A percentile compares a stretch with the other conserved stretches of the same genome.
Evolutionary conservation across 2,113 vertebrate genomes (phyloP).

Genomic region (Odontophorus gujanensis): DNA sequence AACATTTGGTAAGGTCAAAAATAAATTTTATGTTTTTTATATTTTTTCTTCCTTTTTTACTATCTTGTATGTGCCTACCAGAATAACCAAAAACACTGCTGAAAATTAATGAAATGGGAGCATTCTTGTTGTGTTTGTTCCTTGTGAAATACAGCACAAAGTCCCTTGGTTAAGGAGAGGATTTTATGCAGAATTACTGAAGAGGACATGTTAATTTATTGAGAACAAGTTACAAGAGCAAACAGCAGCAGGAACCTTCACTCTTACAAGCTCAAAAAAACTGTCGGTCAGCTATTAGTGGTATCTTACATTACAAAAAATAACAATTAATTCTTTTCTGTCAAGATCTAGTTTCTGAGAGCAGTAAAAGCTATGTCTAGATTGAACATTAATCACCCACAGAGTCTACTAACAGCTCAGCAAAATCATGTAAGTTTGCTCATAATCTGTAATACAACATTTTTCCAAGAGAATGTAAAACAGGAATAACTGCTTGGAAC

Average conservation of each 20-base stretch:
- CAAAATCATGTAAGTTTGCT: not conserved
- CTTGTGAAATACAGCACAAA: fast-evolving
- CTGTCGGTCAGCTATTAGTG: not conserved
- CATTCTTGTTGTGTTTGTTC: not conserved
- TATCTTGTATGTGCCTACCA: not conserved
- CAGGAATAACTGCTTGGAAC: not conserved
- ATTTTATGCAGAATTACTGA: not conserved
- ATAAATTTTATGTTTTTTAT: not conserved
- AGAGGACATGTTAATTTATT: not conserved
- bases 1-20: not conserved
- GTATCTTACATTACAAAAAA: not conserved
- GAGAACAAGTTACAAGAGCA: not conserved
- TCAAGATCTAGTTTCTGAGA: not conserved
- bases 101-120: not conserved
- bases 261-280: not conserved
- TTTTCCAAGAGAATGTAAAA: not conserved
- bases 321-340: not conserved
- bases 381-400: not conserved
- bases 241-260: not conserved
- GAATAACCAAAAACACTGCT: not conserved
- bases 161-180: not conserved
- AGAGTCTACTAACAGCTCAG: not conserved
- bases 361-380: not conserved
- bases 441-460: not conserved
- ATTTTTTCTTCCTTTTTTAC: not conserved